A percentile compares a stretch with the other conserved stretches of the same genome.
These are phyloP conservation scores for Coelogynopora nodosa DNA, from an alignment of 2,888 invertebrate genomes.

Conservation along the genomic window DNA sequence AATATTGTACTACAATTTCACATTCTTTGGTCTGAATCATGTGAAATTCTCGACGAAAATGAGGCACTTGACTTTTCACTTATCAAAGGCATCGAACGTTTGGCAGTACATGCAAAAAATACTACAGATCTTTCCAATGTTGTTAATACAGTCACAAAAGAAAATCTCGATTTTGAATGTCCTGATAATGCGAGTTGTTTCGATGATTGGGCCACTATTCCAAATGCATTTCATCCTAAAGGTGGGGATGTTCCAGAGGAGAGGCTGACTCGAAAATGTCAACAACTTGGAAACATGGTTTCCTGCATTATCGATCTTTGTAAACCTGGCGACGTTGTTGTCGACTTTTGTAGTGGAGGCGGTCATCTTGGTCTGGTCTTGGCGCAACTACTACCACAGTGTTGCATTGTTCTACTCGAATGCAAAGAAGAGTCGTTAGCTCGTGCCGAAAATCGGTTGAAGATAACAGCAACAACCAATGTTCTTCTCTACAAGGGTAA, in stretches of 20 bases:
- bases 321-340: conserved; percentile 69
- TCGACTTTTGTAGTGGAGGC: conserved; percentile 90
- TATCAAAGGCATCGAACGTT: neutral
- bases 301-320: conserved; percentile 73
- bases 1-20: neutral
- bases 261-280: conserved; percentile 73
- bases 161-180: neutral
- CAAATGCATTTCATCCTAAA: conserved; percentile 34
- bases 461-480: conserved; percentile 70
- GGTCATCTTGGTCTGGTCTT: conserved; percentile 84
- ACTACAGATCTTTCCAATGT: neutral
- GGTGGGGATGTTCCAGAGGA: conserved; percentile 69
- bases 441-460: conserved; percentile 72
- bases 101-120: conserved; percentile 24
- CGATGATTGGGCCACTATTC: conserved; percentile 33
- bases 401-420: conserved; percentile 75
- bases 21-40: neutral
- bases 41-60: neutral
- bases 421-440: conserved; percentile 82
- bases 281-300: conserved; percentile 80
- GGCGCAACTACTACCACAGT: conserved; percentile 74
- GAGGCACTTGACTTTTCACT: neutral
- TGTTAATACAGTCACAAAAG: neutral
- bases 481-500: conserved; percentile 79
- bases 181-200: neutral